Percentiles rank a stretch among this genome's conserved stretches.
These are phyloP conservation scores for Atherinosoma microstoma DNA, from an alignment of 2,797 vertebrate species.

Conservation along the genomic window DNA sequence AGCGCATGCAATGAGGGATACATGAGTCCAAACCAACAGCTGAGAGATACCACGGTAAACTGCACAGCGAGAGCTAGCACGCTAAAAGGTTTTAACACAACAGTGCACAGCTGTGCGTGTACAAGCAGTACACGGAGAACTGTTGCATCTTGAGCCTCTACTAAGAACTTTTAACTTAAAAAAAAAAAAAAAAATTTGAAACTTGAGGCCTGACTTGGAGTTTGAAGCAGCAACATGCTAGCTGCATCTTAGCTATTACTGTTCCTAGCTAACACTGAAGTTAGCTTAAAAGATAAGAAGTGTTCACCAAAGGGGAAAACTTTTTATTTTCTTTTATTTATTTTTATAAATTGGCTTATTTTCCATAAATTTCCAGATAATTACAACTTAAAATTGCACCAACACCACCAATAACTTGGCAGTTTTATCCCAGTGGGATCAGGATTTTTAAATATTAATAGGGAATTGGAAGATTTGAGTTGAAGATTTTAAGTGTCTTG, in stretches of 20 bases:
- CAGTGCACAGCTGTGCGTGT: conserved; percentile 60
- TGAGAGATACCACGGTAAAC: conserved; percentile 74
- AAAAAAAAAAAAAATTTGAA: conserved; percentile 25
- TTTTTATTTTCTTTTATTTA: no score
- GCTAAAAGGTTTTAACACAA: conserved; percentile 56
- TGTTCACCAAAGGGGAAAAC: conserved; percentile 28
- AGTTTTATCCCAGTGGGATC: neutral
- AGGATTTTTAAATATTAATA: neutral
- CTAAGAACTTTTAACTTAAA: conserved; percentile 44
- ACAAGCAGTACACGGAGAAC: conserved; percentile 31
- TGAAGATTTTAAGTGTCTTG: no score
- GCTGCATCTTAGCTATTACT: neutral
- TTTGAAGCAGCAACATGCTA: conserved; percentile 22
- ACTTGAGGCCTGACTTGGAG: conserved; percentile 3
- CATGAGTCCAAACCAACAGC: conserved; percentile 91
- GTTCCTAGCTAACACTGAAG: neutral
- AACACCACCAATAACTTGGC: neutral
- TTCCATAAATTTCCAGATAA: neutral
- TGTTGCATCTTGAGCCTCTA: conserved; percentile 34
- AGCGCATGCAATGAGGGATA: conserved; percentile 95
- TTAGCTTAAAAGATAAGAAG: neutral
- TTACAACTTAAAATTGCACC: neutral
- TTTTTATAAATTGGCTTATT: neutral
- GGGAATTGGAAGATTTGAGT: no score
- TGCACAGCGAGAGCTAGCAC: conserved; percentile 64